Evolutionary conservation across 1,140 invertebrate genomes (phyloP), one percentile per base, ranked within the genome.

Genomic region (Cyphomyrmex costatus): DNA sequence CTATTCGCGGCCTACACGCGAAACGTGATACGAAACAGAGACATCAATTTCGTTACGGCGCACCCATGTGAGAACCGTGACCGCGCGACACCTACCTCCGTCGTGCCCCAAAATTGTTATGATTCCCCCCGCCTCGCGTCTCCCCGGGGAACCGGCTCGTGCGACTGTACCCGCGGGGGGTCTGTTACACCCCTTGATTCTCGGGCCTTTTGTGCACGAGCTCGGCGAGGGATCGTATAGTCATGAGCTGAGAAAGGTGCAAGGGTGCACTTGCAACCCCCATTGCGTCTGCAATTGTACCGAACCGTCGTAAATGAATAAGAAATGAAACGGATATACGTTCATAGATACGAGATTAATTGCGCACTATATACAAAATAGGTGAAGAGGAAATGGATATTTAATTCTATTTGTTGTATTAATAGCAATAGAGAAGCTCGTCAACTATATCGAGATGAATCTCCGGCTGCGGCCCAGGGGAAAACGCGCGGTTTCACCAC

Each of bases 11-110:
- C 83, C 78, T 87, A 86, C 88, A 79, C 70, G 86, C 86, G 88
- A 85, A 91, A 90, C 91, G 89, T 89, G 90, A 91, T 89, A 86
- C 86, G 80, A 91, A 91, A 93, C 89, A 90, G 88, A 92, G 85
- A 91, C 87, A 88, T 91, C 91, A 90, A 90, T 90, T 92, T 89
- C 89, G 85, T 86, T 89, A 89, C 80, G 88, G 86, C 89, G 86
- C 82, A 76, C 74, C 73, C 80, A 90, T 86, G 84, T 85, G 89
- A 90, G 85, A 87, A 89, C 85, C 63, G n/a, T 91, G 87, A 91
- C 91, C 90, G 89, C 86, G 87, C 89, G 88, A 93, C 92, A 93
- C 92, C 91, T 91, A 88, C 63, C 60, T 71, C 56, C 78, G 78
- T 78, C 73, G 85, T 87, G 89, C 89, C 89, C 88, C 74, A 87